These are phyloP conservation scores for Ruditapes philippinarum DNA, from an alignment of 1,140 invertebrate species.

Conservation along the genomic window DNA sequence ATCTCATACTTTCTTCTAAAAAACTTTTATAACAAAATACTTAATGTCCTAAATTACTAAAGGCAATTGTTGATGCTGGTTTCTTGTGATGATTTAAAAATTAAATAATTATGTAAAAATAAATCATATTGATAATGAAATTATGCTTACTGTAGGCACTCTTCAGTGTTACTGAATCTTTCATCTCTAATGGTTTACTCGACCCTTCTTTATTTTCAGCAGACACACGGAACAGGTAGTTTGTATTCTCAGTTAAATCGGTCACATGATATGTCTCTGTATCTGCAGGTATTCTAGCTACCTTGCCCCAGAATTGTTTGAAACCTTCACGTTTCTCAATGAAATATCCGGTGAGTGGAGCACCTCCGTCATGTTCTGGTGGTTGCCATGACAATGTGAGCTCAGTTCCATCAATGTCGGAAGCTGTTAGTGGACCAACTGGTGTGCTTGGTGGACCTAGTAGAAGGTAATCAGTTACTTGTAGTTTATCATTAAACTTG, in stretches of 20 bases:
- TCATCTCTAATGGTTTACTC: constrained; percentile 93
- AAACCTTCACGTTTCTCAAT: constrained; percentile 88
- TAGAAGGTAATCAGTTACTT: no score
- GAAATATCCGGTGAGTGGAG: constrained; percentile 83
- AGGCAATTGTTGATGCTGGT: no score
- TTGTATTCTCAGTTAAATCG: constrained; percentile 92
- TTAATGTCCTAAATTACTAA: no score
- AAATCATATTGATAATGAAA: no score
- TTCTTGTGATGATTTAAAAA: no score
- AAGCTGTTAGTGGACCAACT: constrained; percentile 92
- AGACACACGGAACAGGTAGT: constrained; percentile 97
- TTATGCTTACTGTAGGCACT: constrained; percentile 98
- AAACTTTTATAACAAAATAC: no score
- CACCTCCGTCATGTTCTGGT: constrained; percentile 84
- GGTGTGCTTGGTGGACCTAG: constrained; percentile 92
- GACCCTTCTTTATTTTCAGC: constrained; percentile 95
- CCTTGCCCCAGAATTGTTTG: constrained; percentile 94
- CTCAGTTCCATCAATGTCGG: constrained; percentile 86
- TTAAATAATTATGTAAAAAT: no score
- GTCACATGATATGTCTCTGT: constrained; percentile 93
- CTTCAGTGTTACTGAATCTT: constrained; percentile 92
- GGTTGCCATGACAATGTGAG: constrained; percentile 83
- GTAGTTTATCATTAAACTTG: no score
- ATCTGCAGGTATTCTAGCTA: constrained; percentile 74
- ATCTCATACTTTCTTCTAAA: no score